Conservation (phyloP, 2,113 vertebrate species). For the Emydura subglobosa region DNA sequence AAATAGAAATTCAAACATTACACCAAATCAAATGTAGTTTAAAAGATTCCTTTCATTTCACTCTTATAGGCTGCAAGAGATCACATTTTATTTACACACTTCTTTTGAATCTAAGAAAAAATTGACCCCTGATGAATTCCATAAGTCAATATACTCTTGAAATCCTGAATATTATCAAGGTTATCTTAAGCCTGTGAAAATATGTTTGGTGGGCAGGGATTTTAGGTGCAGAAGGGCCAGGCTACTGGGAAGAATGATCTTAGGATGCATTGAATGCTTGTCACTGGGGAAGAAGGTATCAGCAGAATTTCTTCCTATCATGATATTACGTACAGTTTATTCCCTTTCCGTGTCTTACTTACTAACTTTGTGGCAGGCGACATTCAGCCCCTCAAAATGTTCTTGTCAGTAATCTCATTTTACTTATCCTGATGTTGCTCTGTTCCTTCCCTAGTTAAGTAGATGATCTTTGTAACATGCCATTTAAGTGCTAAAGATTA, state of each 20-base stretch:
- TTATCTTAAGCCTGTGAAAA: background rate
- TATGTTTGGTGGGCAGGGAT: background rate
- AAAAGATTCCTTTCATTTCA: background rate
- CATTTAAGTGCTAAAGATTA: background rate
- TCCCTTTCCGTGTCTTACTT: background rate
- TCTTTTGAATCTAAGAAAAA: background rate
- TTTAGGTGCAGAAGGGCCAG: background rate
- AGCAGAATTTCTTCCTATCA: background rate
- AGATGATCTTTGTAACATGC: background rate
- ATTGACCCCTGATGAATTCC: background rate
- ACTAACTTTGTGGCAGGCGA: background rate
- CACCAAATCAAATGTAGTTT: background rate
- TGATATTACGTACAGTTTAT: background rate
- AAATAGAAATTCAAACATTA: background rate
- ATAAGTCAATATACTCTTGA: background rate
- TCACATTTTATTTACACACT: background rate
- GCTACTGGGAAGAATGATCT: background rate
- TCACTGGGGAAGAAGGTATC: background rate
- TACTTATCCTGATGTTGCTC: background rate
- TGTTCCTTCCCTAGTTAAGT: background rate
- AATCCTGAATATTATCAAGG: background rate
- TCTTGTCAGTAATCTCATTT: background rate
- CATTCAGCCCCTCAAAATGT: background rate
- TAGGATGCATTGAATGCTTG: background rate
- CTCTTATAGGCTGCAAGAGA: background rate